Evolutionary conservation across 2,797 vertebrate genomes (phyloP).

Genomic region (Gymnodraco acuticeps): DNA sequence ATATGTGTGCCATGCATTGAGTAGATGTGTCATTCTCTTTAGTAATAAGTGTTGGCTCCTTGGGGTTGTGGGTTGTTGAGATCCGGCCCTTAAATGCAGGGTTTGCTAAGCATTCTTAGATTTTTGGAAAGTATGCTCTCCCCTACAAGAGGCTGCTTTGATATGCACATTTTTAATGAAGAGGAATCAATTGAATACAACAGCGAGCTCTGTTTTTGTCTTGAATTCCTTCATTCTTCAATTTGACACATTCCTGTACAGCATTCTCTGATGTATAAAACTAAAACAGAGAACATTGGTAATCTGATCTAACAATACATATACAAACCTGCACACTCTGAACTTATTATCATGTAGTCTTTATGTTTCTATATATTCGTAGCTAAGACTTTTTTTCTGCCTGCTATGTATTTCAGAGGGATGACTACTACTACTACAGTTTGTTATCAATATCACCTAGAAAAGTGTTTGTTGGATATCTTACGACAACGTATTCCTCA

Average conservation of each 20-base stretch:
- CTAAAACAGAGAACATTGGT: constrained; percentile 8
- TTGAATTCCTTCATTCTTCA: constrained; percentile 18
- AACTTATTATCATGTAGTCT: neutral
- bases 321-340: neutral
- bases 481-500: too few relatives aligned
- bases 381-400: neutral
- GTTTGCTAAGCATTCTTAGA: constrained; percentile 49
- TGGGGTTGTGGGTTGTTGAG: constrained; percentile 46
- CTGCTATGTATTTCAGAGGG: neutral
- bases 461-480: too few relatives aligned
- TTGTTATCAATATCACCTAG: too few relatives aligned
- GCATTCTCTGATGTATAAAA: constrained; percentile 14
- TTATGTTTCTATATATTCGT: neutral
- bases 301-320: neutral
- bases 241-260: constrained; percentile 15
- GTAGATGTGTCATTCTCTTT: constrained; percentile 34
- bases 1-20: neutral
- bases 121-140: constrained; percentile 43
- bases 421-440: too few relatives aligned
- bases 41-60: constrained; percentile 18
- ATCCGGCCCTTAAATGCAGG: constrained; percentile 48
- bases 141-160: constrained; percentile 50
- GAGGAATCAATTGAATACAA: constrained; percentile 61
- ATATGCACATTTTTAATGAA: constrained; percentile 65
- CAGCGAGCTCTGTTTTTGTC: constrained; percentile 45